Evolutionary conservation across 1,140 invertebrate genomes (phyloP), one percentile per base, ranked within the genome.

Genomic region (Rhagoletis zephyria): DNA sequence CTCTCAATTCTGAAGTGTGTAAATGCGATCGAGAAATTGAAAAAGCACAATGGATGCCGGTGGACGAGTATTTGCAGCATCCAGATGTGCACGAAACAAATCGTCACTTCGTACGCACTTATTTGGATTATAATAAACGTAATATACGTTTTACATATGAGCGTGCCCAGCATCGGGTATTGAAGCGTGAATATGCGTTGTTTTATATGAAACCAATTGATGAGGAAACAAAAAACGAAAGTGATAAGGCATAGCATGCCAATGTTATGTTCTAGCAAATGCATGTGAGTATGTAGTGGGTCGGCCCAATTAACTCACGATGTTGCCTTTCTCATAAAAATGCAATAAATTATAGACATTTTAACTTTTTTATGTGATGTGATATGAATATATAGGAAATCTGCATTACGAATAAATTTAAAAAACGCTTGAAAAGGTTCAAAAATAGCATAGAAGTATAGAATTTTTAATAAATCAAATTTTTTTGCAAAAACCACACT

Each of bases 41-140:
- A 0, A 95, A 95, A 40, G 96, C 96, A 89, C 91, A 94, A 89
- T 98, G 97, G 97, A 97, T 98, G 96, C 94, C 95, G 89, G 94
- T 97, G 51, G 94, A 96, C 59, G 96, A 97, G 89, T 98, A 96
- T 91, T 90, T 95, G 16, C 92, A 94, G 48, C 95, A 97, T 94
- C 95, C 96, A 5, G 93, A 96, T 89, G 95, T 97, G 7, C 95
- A 97, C 89, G 94, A 95, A 87, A 95, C 95, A 48, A 97, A 97
- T 92, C 95, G 95, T 88, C 93, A 95, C 85, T 93, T 97, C 89
- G 94, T 96, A 7, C 92, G 93, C 86, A 95, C 95, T 89, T 96
- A 95, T 90, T 90, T 96, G 16, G 94, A 96, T 87, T 95, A 95
- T 89, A 94, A 95, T 89, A 91, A 94, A 42, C 94, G 94, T 7